Evolutionary conservation across 2,888 invertebrate genomes (phyloP).

Genomic region (Leucozona laternaria): DNA sequence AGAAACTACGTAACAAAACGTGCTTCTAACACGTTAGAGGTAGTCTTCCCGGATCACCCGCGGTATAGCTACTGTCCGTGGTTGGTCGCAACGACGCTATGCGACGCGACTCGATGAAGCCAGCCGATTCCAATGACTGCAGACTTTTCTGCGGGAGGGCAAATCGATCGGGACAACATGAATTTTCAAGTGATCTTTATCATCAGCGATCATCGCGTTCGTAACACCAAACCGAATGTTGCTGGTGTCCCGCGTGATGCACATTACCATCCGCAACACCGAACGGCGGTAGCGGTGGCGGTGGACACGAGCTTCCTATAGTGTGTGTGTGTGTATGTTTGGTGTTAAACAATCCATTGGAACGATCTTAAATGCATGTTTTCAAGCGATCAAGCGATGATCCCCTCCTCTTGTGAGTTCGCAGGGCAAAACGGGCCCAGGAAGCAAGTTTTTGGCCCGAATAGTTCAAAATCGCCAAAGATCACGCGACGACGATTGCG

Average conservation of each 20-base stretch:
- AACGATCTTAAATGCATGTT: conserved; percentile 75
- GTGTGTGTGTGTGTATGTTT: conserved; percentile 10
- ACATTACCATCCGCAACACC: conserved; percentile 62
- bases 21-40: conserved; percentile 72
- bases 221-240: conserved; percentile 56
- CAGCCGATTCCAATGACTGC: background rate
- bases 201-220: conserved; percentile 74
- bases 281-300: conserved; percentile 16
- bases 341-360: conserved; percentile 72
- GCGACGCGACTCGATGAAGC: no score
- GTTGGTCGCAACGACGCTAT: conserved; percentile 11
- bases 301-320: conserved; percentile 45
- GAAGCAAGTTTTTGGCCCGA: conserved; percentile 51
- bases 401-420: conserved; percentile 40
- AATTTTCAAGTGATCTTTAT: conserved; percentile 74
- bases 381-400: conserved; percentile 68
- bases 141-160: conserved; percentile 67
- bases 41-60: conserved; percentile 66
- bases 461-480: conserved; percentile 68
- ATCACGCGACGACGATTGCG: conserved; percentile 64
- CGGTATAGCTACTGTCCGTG: conserved; percentile 43
- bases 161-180: conserved; percentile 75
- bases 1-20: conserved; percentile 59
- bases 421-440: conserved; percentile 35
- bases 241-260: conserved; percentile 60